These are phyloP conservation scores for Turdus rufiventris DNA, from an alignment of 2,113 vertebrate genomes.

Conservation along the genomic window DNA sequence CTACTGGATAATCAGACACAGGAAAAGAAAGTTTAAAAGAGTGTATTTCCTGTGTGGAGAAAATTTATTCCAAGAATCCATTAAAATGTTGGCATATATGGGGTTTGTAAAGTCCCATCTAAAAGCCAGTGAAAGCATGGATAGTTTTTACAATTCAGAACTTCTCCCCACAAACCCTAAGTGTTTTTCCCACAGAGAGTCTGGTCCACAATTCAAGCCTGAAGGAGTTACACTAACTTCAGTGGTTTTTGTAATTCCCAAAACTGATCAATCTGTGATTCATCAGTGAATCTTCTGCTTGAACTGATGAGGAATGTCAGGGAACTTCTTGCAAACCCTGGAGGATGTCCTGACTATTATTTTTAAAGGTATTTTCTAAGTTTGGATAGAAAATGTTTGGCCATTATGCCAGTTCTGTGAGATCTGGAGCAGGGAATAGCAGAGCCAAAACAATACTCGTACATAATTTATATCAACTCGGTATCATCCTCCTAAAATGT, in stretches of 20 bases:
- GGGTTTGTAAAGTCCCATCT: rapidly evolving
- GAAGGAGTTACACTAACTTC: neutral
- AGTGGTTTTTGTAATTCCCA: neutral
- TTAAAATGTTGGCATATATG: neutral
- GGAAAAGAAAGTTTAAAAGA: neutral
- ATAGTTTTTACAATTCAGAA: neutral
- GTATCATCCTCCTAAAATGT: neutral
- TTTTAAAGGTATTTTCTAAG: neutral
- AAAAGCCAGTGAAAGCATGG: neutral
- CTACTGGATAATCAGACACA: neutral
- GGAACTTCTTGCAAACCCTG: neutral
- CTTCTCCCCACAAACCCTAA: neutral
- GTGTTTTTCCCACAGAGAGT: neutral
- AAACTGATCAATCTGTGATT: neutral
- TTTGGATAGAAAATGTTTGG: neutral
- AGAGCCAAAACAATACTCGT: neutral
- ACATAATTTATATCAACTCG: neutral
- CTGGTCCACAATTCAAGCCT: neutral
- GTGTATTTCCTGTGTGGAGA: neutral
- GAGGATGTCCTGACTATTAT: neutral
- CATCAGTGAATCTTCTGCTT: neutral
- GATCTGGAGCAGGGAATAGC: neutral
- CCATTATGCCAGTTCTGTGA: neutral
- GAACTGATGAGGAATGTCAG: neutral
- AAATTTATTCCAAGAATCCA: neutral